These are phyloP conservation scores for Opisthocomus hoazin DNA, from an alignment of 2,113 vertebrate species.

Conservation along the genomic window DNA sequence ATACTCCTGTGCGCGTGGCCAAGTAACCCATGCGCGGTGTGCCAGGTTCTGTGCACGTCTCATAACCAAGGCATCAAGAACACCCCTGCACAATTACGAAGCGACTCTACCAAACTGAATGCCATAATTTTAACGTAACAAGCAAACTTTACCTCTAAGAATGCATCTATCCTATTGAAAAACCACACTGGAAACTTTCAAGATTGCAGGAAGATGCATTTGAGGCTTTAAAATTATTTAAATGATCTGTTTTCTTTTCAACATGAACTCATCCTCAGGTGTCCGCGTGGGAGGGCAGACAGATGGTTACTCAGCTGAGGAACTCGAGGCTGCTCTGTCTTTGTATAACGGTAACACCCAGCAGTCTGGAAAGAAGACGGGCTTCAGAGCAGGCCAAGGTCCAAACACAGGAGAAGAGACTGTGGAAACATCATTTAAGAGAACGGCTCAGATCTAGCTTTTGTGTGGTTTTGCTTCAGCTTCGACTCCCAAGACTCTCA, in stretches of 20 bases:
- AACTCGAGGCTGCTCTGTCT: not conserved
- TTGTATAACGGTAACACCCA: not conserved
- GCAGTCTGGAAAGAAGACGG: not conserved
- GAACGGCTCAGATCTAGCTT: not conserved
- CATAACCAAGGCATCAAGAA: not conserved
- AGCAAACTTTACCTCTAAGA: not conserved
- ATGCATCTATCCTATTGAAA: not conserved
- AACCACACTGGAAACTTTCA: not conserved
- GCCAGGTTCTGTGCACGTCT: not conserved
- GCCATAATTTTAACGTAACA: not conserved
- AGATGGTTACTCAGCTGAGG: slow-evolving; percentile 49
- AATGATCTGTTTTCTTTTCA: not conserved
- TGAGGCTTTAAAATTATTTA: not conserved
- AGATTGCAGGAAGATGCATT: not conserved
- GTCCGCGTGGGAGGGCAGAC: slow-evolving; percentile 49
- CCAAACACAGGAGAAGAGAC: not conserved
- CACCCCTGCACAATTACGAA: not conserved
- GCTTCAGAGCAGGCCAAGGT: not conserved
- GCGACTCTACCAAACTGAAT: not conserved
- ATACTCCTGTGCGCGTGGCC: not conserved
- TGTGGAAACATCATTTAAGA: not conserved
- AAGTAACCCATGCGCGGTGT: not conserved
- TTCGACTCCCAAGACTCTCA: not conserved
- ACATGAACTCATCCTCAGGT: slow-evolving; percentile 48
- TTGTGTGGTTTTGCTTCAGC: slow-evolving; percentile 19